Conservation (phyloP, 30 jellyfish, hydroid and myxozoan species). For the Aurelia coerulea region DNA sequence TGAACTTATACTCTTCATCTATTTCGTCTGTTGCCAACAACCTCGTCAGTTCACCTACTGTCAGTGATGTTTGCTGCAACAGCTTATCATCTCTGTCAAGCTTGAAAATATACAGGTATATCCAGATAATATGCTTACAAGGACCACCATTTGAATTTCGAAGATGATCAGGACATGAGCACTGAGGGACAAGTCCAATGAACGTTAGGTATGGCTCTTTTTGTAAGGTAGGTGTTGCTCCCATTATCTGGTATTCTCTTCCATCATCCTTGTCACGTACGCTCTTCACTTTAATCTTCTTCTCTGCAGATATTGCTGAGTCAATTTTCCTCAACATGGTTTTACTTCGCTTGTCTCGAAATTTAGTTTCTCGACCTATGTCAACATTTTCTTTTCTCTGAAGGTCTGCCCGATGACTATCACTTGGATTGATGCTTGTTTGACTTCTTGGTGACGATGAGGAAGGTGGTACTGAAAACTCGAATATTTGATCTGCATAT, state of each 20-base stretch:
- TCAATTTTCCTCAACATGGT: too few relatives aligned
- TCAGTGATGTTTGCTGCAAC: neutral
- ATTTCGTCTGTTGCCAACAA: too few relatives aligned
- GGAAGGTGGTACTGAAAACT: too few relatives aligned
- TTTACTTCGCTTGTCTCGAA: too few relatives aligned
- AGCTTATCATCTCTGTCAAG: conserved; percentile 1
- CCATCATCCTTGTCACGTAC: conserved; percentile 1
- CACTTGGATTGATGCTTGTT: too few relatives aligned
- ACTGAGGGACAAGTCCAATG: conserved; percentile 19
- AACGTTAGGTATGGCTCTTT: conserved; percentile 11
- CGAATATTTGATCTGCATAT: too few relatives aligned
- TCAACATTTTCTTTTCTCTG: too few relatives aligned
- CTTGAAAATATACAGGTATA: conserved; percentile 6
- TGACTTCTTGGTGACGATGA: too few relatives aligned
- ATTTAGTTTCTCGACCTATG: too few relatives aligned
- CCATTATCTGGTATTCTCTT: neutral
- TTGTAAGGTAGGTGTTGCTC: conserved; percentile 1
- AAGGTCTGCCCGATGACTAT: too few relatives aligned
- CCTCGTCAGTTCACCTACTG: too few relatives aligned
- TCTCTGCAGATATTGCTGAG: neutral
- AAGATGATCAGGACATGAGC: conserved; percentile 18
- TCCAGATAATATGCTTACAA: conserved; percentile 1
- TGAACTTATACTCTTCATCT: too few relatives aligned
- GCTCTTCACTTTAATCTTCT: neutral
- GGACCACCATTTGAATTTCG: conserved; percentile 4